A percentile compares a stretch with the other conserved stretches of the same genome.
Evolutionary conservation across 2,113 vertebrate genomes (phyloP).

Genomic region (Motacilla alba): DNA sequence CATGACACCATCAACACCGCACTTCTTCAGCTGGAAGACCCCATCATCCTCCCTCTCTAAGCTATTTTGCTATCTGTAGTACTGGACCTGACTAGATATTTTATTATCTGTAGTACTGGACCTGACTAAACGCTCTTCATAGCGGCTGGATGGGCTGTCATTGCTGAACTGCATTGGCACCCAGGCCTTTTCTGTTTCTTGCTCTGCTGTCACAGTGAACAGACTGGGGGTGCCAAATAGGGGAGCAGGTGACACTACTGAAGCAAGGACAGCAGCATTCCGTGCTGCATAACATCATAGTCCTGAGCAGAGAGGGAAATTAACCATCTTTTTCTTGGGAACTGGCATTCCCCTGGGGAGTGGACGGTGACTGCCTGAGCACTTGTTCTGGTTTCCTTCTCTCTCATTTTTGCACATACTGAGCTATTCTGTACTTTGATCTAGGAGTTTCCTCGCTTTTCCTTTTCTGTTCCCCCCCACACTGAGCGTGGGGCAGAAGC

Average conservation of each 20-base stretch:
- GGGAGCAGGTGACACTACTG: rapidly evolving
- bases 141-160: rapidly evolving
- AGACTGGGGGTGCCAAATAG: rapidly evolving
- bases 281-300: rapidly evolving
- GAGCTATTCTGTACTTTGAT: rapidly evolving
- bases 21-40: too few relatives aligned
- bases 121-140: rapidly evolving
- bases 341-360: rapidly evolving
- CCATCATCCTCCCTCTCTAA: too few relatives aligned
- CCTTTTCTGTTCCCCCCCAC: neutral
- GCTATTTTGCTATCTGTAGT: rapidly evolving
- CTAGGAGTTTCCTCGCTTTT: rapidly evolving
- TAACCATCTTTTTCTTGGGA: neutral
- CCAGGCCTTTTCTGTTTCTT: neutral
- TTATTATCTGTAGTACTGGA: rapidly evolving
- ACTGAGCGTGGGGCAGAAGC: rapidly evolving
- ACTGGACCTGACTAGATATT: too few relatives aligned
- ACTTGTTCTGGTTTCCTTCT: rapidly evolving
- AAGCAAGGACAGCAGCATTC: neutral
- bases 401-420: too few relatives aligned
- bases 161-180: rapidly evolving
- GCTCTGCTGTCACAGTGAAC: rapidly evolving
- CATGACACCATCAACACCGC: rapidly evolving
- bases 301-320: neutral
- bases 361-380: rapidly evolving